Evolutionary conservation across 2,113 vertebrate species (phyloP).

Genomic region (Actenoides lindsayi): DNA sequence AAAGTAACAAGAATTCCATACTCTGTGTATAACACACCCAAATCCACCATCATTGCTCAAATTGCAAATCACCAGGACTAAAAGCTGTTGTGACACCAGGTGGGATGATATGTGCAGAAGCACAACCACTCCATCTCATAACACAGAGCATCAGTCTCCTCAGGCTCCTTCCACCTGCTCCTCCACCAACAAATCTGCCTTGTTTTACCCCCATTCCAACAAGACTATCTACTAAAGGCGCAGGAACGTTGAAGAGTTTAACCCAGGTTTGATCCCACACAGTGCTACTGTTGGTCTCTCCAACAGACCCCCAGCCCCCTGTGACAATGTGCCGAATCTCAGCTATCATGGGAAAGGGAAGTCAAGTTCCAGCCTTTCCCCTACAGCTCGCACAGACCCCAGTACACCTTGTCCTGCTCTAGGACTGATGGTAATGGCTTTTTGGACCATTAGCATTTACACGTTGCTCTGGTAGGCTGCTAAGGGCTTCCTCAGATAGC

Average conservation of each 20-base stretch:
- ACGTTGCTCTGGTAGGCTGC: neutral
- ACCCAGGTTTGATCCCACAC: neutral
- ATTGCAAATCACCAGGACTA: neutral
- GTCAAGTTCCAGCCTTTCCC: neutral
- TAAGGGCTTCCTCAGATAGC: neutral
- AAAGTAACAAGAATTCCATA: neutral
- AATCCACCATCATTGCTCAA: neutral
- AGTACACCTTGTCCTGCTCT: neutral
- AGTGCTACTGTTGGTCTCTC: neutral
- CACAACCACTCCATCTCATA: neutral
- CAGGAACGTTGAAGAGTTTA: neutral
- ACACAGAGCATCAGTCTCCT: neutral
- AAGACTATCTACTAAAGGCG: neutral
- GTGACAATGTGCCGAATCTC: neutral
- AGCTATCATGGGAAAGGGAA: neutral
- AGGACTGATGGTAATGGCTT: neutral
- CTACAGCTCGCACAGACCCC: neutral
- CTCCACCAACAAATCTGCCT: neutral
- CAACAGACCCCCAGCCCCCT: neutral
- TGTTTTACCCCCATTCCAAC: neutral
- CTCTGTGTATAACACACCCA: neutral
- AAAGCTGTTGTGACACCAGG: neutral
- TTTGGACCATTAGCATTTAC: neutral
- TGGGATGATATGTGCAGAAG: neutral
- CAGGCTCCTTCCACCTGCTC: neutral